Evolutionary conservation across 2,113 vertebrate genomes (phyloP).

Genomic region (Gallinago jamesoni): DNA sequence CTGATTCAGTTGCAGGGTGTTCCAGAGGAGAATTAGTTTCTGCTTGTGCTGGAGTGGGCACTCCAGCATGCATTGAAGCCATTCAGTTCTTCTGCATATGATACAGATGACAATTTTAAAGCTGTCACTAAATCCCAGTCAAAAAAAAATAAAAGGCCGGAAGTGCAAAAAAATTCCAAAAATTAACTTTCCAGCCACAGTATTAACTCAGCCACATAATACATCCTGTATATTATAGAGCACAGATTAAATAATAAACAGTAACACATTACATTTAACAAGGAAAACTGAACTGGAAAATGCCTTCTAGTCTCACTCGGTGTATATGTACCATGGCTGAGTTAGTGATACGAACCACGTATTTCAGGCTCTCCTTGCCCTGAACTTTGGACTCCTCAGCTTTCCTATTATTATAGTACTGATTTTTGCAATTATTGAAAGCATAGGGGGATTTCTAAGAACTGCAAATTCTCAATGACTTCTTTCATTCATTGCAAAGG

Average conservation of each 20-base stretch:
- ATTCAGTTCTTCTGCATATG: not conserved
- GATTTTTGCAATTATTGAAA: not conserved
- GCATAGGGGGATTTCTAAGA: not conserved
- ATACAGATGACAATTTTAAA: not conserved
- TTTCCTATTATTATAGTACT: not conserved
- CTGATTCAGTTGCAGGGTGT: not conserved
- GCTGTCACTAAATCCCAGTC: not conserved
- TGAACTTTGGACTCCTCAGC: not conserved
- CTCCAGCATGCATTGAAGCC: not conserved
- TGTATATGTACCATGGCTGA: rapidly evolving
- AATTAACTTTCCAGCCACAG: not conserved
- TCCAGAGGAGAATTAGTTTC: not conserved
- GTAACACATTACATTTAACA: not conserved
- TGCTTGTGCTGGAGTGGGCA: not conserved
- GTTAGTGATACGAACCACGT: not conserved
- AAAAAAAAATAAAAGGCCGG: not conserved
- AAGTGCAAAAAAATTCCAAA: not conserved
- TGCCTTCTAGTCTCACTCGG: not conserved
- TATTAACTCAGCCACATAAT: not conserved
- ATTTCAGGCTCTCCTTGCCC: not conserved
- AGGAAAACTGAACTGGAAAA: constrained; percentile 15
- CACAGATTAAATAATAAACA: not conserved
- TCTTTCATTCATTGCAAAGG: not conserved
- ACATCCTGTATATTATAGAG: not conserved
- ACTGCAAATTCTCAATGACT: not conserved